Conservation (phyloP, 2,113 vertebrate genomes). For the Chrysemys picta region DNA sequence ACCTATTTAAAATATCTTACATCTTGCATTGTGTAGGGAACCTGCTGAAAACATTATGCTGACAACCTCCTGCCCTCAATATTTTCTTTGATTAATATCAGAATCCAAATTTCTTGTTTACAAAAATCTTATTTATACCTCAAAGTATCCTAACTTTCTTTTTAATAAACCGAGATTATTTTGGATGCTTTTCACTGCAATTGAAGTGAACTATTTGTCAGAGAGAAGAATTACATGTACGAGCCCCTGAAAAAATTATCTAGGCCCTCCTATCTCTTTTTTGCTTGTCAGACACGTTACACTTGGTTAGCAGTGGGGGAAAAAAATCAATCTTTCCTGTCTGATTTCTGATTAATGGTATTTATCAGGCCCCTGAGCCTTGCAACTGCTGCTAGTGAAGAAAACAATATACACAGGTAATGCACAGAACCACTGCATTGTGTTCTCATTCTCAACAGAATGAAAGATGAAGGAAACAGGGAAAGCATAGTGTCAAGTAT, state of each 20-base stretch:
- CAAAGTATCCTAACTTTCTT: background rate
- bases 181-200: background rate
- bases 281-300: background rate
- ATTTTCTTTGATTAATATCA: background rate
- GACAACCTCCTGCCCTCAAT: background rate
- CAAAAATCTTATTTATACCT: background rate
- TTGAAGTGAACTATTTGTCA: background rate
- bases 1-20: background rate
- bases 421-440: background rate
- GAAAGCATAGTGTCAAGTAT: too few relatives aligned
- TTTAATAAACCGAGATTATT: background rate
- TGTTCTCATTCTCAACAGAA: rapidly evolving
- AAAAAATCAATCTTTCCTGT: background rate
- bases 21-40: background rate
- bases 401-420: background rate
- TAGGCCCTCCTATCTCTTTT: background rate
- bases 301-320: background rate
- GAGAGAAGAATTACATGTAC: background rate
- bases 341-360: background rate
- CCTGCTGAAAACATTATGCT: background rate
- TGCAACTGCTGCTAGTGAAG: background rate
- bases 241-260: background rate
- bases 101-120: background rate
- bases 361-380: background rate
- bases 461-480: background rate